These are phyloP conservation scores for Pelusios castaneus DNA, from an alignment of 2,113 vertebrate genomes.

Conservation along the genomic window DNA sequence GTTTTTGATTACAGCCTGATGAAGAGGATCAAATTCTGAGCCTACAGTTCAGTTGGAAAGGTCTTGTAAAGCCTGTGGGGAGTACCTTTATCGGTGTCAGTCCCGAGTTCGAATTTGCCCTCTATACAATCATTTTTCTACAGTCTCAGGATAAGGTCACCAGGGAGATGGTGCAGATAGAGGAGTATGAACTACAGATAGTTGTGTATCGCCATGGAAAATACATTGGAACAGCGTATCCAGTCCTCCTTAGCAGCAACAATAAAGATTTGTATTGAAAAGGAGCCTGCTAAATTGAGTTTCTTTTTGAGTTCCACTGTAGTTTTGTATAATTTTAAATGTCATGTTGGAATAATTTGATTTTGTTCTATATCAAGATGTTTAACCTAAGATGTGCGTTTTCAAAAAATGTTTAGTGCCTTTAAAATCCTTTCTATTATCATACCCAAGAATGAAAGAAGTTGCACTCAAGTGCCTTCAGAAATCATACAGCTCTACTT, in stretches of 20 bases:
- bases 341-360: not conserved
- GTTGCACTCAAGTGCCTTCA: not conserved
- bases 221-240: constrained; percentile 86
- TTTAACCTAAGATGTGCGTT: not conserved
- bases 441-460: not conserved
- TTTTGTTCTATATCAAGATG: not conserved
- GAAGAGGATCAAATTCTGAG: constrained; percentile 86
- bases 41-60: constrained; percentile 91
- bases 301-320: not conserved
- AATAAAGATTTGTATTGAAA: constrained; percentile 40
- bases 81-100: constrained; percentile 87
- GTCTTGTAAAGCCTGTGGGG: constrained; percentile 81
- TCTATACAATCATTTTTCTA: constrained; percentile 88
- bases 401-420: not conserved
- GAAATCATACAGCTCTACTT: not conserved
- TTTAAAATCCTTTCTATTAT: not conserved
- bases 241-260: constrained; percentile 83
- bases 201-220: constrained; percentile 79
- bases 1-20: constrained; percentile 77
- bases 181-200: constrained; percentile 85
- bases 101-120: constrained; percentile 85
- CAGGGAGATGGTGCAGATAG: constrained; percentile 76
- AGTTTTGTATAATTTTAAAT: not conserved
- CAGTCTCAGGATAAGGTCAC: constrained; percentile 78
- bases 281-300: not conserved